phyloP scores from a whole-genome alignment of 2,113 vertebrate genomes.

The Aviceda subcristata region DNA sequence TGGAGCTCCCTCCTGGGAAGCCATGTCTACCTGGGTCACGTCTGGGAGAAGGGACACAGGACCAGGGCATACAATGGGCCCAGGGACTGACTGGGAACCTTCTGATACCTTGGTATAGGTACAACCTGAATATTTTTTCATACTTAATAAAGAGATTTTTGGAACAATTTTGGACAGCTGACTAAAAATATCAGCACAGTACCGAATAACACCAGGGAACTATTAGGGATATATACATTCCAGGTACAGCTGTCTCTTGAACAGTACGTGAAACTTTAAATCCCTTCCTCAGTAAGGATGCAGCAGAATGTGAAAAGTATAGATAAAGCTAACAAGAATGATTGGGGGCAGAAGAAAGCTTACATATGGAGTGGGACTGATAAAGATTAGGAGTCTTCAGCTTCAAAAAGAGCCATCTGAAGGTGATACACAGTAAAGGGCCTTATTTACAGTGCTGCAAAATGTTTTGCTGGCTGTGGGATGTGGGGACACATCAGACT shows the following conservation, averaged over 20 bases:
- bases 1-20: background rate
- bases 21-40: background rate
- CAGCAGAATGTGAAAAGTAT: background rate
- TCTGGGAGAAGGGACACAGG: background rate
- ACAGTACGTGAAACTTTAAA: background rate
- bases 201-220: background rate
- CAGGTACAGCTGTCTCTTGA: background rate
- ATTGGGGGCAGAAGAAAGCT: background rate
- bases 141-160: background rate
- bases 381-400: background rate
- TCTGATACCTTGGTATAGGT: background rate
- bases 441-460: background rate
- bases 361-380: background rate
- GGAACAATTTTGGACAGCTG: background rate
- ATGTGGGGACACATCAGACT: fast-evolving
- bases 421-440: background rate
- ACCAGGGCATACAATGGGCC: background rate
- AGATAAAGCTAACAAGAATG: background rate
- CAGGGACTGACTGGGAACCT: background rate
- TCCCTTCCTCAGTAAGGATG: background rate
- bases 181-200: background rate
- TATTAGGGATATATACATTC: background rate
- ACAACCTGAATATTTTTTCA: background rate
- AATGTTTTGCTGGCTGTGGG: background rate
- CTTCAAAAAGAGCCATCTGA: background rate